Conservation (phyloP, 2,888 invertebrate genomes). For the Drosophila hamatofila region DNA sequence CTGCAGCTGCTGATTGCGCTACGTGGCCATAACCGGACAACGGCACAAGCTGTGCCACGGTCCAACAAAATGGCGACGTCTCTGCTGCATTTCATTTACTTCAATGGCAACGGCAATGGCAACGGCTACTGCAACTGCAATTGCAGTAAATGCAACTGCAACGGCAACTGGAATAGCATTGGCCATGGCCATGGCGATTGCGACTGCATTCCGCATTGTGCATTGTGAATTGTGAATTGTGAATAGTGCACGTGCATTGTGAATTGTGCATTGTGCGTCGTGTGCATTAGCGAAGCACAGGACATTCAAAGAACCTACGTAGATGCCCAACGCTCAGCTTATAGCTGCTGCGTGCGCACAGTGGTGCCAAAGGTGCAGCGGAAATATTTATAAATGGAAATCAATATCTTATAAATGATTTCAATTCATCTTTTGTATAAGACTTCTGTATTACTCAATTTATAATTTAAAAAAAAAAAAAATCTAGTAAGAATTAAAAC, state of each 20-base stretch:
- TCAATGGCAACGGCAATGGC: conserved; percentile 2
- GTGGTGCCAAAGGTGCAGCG: conserved; percentile 3
- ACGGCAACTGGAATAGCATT: conserved; percentile 20
- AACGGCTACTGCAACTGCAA: conserved; percentile 22
- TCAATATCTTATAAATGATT: neutral
- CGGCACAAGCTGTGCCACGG: conserved; percentile 50
- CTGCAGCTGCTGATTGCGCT: conserved; percentile 59
- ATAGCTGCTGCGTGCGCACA: conserved; percentile 16
- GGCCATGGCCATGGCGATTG: conserved; percentile 37
- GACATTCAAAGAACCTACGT: conserved; percentile 15
- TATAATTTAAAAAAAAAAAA: neutral
- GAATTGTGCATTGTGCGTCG: conserved; percentile 61
- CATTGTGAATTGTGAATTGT: conserved; percentile 47
- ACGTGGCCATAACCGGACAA: conserved; percentile 68
- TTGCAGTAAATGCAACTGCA: too few relatives aligned
- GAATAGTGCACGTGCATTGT: conserved; percentile 55
- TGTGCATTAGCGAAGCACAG: conserved; percentile 65
- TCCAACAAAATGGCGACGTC: conserved; percentile 69
- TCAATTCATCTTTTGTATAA: neutral
- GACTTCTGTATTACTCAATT: neutral
- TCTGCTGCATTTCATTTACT: conserved; percentile 69
- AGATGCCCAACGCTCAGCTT: neutral
- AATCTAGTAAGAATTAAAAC: neutral
- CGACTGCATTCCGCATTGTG: conserved; percentile 53
- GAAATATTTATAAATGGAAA: neutral